A percentile compares a stretch with the other conserved stretches of the same genome.
These are phyloP conservation scores for Trichosurus vulpecula DNA, from an alignment of 2,797 vertebrate genomes.

Conservation along the genomic window DNA sequence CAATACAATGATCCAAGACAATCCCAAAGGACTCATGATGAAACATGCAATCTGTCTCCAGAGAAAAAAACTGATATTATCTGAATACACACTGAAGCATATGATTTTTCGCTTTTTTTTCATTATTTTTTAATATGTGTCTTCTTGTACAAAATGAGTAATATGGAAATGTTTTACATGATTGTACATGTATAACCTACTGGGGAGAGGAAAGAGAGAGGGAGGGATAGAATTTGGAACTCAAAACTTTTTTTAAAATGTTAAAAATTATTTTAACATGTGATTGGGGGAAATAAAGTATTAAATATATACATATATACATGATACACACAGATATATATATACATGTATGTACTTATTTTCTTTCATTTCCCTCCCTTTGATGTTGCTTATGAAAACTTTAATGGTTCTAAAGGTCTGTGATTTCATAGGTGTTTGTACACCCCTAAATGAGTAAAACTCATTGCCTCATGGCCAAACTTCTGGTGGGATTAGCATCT, in stretches of 20 bases:
- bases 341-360: background rate
- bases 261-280: background rate
- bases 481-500: background rate
- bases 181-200: background rate
- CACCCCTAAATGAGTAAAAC: background rate
- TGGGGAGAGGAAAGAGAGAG: background rate
- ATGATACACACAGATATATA: too few relatives aligned
- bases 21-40: background rate
- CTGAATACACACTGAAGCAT: background rate
- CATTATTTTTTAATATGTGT: background rate
- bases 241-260: background rate
- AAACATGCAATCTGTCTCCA: background rate
- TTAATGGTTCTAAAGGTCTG: background rate
- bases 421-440: background rate
- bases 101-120: background rate
- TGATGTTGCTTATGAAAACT: background rate
- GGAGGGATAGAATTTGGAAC: background rate
- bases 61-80: background rate
- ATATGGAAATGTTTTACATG: background rate
- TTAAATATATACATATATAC: too few relatives aligned
- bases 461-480: background rate
- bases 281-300: background rate
- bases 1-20: background rate
- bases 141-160: background rate
- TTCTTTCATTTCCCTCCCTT: background rate